phyloP scores from a whole-genome alignment of 2,888 invertebrate species.

The Baronia brevicornis region DNA sequence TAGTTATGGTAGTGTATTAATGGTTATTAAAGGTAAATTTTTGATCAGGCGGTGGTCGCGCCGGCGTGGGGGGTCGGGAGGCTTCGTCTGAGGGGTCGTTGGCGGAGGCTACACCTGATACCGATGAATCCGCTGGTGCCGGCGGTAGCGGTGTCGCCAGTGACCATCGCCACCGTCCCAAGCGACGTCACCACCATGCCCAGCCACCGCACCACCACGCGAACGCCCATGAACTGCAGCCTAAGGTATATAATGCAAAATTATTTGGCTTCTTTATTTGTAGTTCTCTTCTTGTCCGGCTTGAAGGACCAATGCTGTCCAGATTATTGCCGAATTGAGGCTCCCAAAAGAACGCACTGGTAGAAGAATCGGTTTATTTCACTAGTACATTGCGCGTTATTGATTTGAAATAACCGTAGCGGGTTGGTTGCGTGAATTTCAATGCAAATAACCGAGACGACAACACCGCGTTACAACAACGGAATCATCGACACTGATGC shows the following conservation, averaged over 20 bases:
- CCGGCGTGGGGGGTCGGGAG: constrained; percentile 55
- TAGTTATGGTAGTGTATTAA: neutral
- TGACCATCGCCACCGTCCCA: constrained; percentile 61
- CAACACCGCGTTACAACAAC: no score
- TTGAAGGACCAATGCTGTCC: neutral
- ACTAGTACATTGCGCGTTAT: no score
- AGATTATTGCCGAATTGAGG: no score
- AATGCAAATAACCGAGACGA: no score
- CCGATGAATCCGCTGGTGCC: constrained; percentile 79
- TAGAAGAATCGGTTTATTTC: no score
- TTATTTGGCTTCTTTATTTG: neutral
- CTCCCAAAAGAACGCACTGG: no score
- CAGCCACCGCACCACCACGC: constrained; percentile 51
- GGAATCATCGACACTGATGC: no score
- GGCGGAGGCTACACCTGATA: constrained; percentile 83
- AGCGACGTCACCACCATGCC: constrained; percentile 50
- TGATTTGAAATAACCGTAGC: no score
- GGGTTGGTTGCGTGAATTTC: no score
- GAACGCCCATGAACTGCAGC: constrained; percentile 26
- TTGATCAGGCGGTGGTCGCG: constrained; percentile 31
- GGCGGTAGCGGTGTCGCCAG: constrained; percentile 44
- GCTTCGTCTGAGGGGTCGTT: constrained; percentile 82
- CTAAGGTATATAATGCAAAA: constrained; percentile 27
- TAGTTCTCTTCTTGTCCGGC: neutral
- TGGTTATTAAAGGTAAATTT: constrained; percentile 7